Conservation (phyloP, 2,797 vertebrate species). For the Enteromius mattozi region DNA sequence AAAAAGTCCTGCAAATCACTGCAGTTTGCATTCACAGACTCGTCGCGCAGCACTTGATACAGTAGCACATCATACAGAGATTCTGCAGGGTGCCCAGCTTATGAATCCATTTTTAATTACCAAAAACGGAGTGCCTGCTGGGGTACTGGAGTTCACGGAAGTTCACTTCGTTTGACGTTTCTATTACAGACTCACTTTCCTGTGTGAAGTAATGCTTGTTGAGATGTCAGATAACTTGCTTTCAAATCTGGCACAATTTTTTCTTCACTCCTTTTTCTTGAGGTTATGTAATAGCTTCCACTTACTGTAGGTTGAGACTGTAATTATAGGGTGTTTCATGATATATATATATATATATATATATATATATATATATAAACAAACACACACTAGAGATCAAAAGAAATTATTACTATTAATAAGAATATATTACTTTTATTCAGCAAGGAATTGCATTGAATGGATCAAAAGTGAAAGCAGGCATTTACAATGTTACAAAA, state of each 20-base stretch:
- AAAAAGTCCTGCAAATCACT: conserved; percentile 13
- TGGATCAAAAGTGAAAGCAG: background rate
- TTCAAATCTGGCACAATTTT: conserved; percentile 17
- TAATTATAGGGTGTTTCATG: conserved; percentile 11
- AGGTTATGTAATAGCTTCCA: conserved; percentile 23
- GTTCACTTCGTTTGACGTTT: conserved; percentile 54
- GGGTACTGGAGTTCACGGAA: conserved; percentile 50
- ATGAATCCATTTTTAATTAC: conserved; percentile 66
- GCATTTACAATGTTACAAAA: background rate
- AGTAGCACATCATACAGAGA: conserved; percentile 57
- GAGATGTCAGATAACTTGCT: conserved; percentile 41
- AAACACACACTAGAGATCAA: background rate
- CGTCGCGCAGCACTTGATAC: conserved; percentile 37
- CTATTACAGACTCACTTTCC: conserved; percentile 33
- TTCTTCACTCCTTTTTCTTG: conserved; percentile 12
- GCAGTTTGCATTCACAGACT: conserved; percentile 29
- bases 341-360: no score
- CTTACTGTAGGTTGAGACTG: conserved; percentile 11
- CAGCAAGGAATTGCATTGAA: background rate
- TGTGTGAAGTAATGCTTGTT: conserved; percentile 15
- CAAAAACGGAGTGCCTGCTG: conserved; percentile 56
- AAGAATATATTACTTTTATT: background rate
- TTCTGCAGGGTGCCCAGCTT: conserved; percentile 43
- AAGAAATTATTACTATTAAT: background rate
- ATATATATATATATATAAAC: background rate